Percentiles rank a stretch among this genome's conserved stretches.
phyloP scores from a whole-genome alignment of 2,113 vertebrate species.

The Atractosteus spatula region DNA sequence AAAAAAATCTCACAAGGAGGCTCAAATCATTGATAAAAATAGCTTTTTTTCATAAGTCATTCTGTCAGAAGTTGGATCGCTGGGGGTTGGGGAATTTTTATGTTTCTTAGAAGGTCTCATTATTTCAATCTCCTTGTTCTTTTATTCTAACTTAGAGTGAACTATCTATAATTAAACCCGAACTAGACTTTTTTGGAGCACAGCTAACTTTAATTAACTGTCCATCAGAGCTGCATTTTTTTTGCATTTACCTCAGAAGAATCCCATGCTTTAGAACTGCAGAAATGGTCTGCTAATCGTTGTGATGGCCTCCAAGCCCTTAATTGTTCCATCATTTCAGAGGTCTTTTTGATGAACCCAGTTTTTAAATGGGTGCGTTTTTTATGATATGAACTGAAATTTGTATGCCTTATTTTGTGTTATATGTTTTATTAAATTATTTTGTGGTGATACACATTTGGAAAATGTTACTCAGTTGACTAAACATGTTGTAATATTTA shows the following conservation, averaged over 20 bases:
- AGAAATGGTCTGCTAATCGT: neutral
- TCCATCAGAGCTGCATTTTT: constrained; percentile 1
- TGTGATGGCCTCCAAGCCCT: neutral
- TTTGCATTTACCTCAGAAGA: constrained; percentile 1
- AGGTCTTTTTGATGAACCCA: neutral
- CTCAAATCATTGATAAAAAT: constrained; percentile 22
- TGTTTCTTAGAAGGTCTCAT: constrained; percentile 11
- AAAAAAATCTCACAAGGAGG: constrained; percentile 17
- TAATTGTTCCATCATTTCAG: neutral
- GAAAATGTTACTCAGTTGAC: too few relatives aligned
- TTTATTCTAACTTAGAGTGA: constrained; percentile 13
- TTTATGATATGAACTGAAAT: too few relatives aligned
- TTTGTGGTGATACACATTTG: too few relatives aligned
- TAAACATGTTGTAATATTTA: too few relatives aligned
- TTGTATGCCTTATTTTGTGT: too few relatives aligned
- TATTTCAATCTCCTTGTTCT: constrained; percentile 2
- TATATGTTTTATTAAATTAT: too few relatives aligned
- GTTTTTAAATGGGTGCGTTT: neutral
- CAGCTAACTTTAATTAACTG: constrained; percentile 13
- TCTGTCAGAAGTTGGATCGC: constrained; percentile 16
- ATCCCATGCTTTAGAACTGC: neutral
- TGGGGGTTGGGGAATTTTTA: constrained; percentile 3
- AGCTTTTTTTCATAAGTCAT: constrained; percentile 13
- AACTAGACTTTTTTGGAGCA: constrained; percentile 5
- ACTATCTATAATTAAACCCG: constrained; percentile 14